Evolutionary conservation across 2,113 vertebrate species (phyloP).

Genomic region (Etheostoma cragini): DNA sequence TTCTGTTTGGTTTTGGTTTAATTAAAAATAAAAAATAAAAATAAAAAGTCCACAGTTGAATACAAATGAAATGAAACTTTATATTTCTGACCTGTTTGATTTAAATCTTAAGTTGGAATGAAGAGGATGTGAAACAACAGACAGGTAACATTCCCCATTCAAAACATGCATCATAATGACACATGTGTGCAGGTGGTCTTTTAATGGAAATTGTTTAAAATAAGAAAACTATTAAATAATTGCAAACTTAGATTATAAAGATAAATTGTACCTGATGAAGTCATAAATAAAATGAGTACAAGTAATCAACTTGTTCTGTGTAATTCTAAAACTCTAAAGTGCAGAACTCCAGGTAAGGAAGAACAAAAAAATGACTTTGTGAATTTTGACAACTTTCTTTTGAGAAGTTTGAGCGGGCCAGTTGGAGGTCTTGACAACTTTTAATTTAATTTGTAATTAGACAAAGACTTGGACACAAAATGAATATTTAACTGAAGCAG

Average conservation of each 20-base stretch:
- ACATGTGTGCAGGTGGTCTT: too few relatives aligned
- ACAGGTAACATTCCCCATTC: too few relatives aligned
- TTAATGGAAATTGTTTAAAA: background rate
- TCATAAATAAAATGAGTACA: background rate
- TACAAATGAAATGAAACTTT: background rate
- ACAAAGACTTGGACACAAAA: constrained; percentile 28
- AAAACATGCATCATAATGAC: too few relatives aligned
- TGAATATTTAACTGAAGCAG: constrained; percentile 61
- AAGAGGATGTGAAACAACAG: background rate
- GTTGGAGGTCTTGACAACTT: constrained; percentile 5
- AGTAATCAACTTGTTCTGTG: background rate
- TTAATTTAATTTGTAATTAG: constrained; percentile 42
- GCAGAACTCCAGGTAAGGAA: background rate
- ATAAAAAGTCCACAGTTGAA: background rate
- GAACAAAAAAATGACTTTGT: constrained; percentile 3
- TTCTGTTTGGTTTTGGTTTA: background rate
- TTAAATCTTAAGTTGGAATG: background rate
- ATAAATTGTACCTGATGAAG: background rate
- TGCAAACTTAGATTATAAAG: background rate
- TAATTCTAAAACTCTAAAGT: background rate
- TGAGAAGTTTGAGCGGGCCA: background rate
- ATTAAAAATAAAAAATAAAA: background rate
- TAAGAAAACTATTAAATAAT: background rate
- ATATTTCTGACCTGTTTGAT: background rate
- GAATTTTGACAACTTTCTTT: background rate